Conservation (phyloP, 2,797 vertebrate species). For the Trichosurus vulpecula region DNA sequence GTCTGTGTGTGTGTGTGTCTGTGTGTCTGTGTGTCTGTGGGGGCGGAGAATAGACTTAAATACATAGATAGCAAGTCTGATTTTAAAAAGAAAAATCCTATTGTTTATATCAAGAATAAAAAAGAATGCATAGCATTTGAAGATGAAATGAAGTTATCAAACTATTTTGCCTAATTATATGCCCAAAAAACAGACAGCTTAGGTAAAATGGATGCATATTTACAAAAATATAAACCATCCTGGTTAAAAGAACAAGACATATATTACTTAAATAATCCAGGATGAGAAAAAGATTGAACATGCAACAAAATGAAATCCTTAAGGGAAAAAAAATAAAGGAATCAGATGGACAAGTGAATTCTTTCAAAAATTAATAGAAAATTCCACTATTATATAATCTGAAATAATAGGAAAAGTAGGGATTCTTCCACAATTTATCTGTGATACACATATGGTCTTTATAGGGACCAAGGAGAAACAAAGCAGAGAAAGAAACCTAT, state of each 20-base stretch:
- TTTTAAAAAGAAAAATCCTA: background rate
- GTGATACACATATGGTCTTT: background rate
- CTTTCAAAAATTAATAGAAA: background rate
- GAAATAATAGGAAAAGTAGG: background rate
- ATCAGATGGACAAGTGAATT: background rate
- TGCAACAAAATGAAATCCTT: background rate
- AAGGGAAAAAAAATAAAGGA: background rate
- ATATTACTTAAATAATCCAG: background rate
- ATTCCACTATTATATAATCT: background rate
- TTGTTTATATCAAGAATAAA: background rate
- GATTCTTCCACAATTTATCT: background rate
- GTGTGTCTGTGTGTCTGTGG: too few species aligned
- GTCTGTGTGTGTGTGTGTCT: too few species aligned
- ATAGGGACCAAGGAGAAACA: background rate
- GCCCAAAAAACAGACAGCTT: background rate
- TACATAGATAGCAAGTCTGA: background rate
- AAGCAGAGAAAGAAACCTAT: background rate
- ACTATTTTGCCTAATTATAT: background rate
- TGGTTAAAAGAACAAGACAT: background rate
- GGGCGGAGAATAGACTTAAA: background rate
- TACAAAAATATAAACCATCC: background rate
- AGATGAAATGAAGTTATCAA: background rate
- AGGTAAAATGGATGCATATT: background rate
- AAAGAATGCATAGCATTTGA: background rate
- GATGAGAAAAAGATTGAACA: background rate